A percentile compares a stretch with the other conserved stretches of the same genome.
phyloP scores from a whole-genome alignment of 2,113 vertebrate species.

The Halcyon senegalensis region DNA sequence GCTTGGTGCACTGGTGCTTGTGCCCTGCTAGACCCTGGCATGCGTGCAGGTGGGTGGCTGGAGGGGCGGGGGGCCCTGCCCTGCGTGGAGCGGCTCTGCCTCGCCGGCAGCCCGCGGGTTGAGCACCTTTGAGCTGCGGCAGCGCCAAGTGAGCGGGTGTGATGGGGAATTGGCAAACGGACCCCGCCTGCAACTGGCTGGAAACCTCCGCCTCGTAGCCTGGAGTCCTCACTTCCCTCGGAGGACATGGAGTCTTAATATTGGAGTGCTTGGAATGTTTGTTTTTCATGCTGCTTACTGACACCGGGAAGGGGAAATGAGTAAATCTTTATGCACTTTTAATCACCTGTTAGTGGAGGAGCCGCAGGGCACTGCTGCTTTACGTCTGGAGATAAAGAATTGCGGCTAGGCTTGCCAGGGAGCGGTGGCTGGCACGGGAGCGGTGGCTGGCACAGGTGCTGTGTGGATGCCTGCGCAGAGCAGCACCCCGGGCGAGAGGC shows the following conservation, averaged over 20 bases:
- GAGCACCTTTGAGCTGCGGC: neutral
- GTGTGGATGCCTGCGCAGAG: neutral
- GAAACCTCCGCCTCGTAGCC: neutral
- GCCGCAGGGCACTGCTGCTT: slow-evolving; percentile 47
- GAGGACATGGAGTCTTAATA: neutral
- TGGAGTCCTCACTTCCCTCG: neutral
- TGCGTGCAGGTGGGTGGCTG: no score
- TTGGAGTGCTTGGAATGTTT: slow-evolving; percentile 18
- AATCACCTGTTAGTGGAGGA: slow-evolving; percentile 43
- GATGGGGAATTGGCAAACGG: neutral
- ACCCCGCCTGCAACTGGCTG: neutral
- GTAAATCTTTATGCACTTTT: slow-evolving; percentile 56
- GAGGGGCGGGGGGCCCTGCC: neutral
- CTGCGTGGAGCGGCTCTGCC: accelerated
- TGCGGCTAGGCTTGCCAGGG: neutral
- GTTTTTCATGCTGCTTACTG: slow-evolving; percentile 47
- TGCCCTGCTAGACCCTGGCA: accelerated
- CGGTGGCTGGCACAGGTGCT: neutral
- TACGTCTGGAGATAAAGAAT: neutral
- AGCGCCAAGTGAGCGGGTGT: accelerated
- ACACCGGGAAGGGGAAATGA: slow-evolving; percentile 34
- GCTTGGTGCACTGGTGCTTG: accelerated
- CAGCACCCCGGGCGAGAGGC: neutral
- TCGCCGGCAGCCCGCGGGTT: accelerated
- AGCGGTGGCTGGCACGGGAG: neutral